Base-by-base conservation (phyloP, 2,113 vertebrate genomes). In the Amblyornis subalaris region DNA sequence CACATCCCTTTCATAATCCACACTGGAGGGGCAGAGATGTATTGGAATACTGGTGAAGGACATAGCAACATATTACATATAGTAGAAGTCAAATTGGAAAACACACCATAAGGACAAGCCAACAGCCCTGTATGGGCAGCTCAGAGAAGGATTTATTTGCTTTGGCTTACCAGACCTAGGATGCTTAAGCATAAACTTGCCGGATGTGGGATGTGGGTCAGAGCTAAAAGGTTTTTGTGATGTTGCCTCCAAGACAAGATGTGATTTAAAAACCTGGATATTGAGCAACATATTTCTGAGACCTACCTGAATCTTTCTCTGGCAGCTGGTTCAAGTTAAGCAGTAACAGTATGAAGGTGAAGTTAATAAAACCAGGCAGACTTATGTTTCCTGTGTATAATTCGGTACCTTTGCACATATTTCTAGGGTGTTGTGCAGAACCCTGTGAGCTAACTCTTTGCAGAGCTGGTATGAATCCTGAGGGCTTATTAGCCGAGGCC, bases 301-400 rank as follows among this genome's bases (percentile, higher is more conserved):
- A 75, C 48, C 14, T 81, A 87, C 13, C 44, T 60, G 40, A 51
- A 66, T 26, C 12, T 60, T 40, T 13, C 74, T 61, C 28, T 65
- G 69, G 70, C 61, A 85, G 35, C 47, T 73, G 51, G 29, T 31
- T 86, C 35, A 65, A 70, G 42, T 73, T 61, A 83, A 60, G 73
- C 78, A 88, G 71, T 31, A 62, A 36, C 28, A 23, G 17, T 61
- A 79, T 7, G 28, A 85, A 77, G 72, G 58, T 66, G 57, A 82
- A 93, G 45, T 57, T 76, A 82, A 79, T 88, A 95, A 90, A 91
- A 88, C 5, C 36, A 75, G 70, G 66, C 25, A 91, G 82, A 88
- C 18, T 60, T 64, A 40, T 1, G 29, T 53, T 85, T 72, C 58
- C 60, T 85, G 57, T 72, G 31, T 44, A 53, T 75, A 82, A 95